Percentiles rank a stretch among this genome's conserved stretches.
These are phyloP conservation scores for Amaurobius ferox DNA, from an alignment of 2,888 invertebrate species.

Conservation along the genomic window DNA sequence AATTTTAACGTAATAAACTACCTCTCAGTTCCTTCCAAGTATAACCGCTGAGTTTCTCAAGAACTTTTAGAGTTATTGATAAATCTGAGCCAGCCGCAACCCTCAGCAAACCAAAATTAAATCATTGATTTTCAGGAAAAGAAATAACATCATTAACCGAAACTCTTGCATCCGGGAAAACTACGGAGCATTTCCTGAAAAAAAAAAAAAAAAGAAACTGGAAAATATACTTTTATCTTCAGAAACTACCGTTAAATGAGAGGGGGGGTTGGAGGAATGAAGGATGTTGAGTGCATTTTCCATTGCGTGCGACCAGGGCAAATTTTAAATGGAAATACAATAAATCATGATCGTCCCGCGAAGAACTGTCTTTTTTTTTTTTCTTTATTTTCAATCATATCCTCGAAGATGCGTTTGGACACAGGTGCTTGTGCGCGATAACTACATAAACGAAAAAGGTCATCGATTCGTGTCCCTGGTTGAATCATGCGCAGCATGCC, in stretches of 20 bases:
- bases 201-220: neutral
- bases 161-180: neutral
- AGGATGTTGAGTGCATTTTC: neutral
- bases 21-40: neutral
- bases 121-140: neutral
- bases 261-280: neutral
- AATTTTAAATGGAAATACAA: slow-evolving; percentile 47
- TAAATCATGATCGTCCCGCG: slow-evolving; percentile 33
- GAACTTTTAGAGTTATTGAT: neutral
- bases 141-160: neutral
- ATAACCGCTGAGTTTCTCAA: neutral
- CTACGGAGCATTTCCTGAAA: neutral
- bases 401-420: slow-evolving; percentile 29
- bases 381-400: slow-evolving; percentile 7
- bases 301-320: neutral
- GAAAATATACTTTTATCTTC: neutral
- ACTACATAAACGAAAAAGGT: slow-evolving; percentile 68
- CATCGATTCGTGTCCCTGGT: slow-evolving; percentile 55
- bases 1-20: too few species aligned
- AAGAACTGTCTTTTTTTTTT: neutral
- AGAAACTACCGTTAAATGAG: neutral
- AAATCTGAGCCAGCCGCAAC: neutral
- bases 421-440: slow-evolving; percentile 66
- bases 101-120: neutral
- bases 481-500: neutral